Base-by-base conservation (phyloP, 2,888 invertebrate species). In the Sialis lutaria region DNA sequence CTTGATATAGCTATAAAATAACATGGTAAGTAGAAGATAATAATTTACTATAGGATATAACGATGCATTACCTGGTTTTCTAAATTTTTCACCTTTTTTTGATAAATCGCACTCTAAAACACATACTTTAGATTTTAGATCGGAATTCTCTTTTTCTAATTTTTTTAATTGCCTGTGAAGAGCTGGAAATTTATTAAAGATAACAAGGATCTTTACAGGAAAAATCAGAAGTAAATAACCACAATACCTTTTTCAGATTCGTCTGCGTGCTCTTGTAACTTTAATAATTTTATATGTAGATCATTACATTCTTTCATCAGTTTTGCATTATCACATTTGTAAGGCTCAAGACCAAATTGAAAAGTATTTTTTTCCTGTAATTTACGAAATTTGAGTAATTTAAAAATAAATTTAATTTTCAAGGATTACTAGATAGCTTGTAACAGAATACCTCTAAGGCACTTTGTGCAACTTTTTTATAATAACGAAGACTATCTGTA, bases 401-500 rank as follows among this genome's bases (percentile, higher is more conserved):
- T 13, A 13, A n/a, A 31, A 42, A 30, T 30, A 12, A n/a, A 42
- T 9, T 32, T 46, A 12, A 44, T 48, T 12, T 48, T 43, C 46
- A 44, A 34, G n/a, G 13, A 12, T 42, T 33, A 22, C 22, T 45
- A 31, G 12, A 39, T 12, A 37, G n/a, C 13, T 46, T 49, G 42
- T 35, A 40, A 47, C 49, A 52, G 50, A 50, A 54, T 61, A 79
- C 79, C 69, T 79, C 74, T 33, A 75, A 63, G 45, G 81, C 75
- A 55, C 79, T 74, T 59, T 79, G 75, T 6, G 84, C 78, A 54
- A 84, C 67, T 50, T 78, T 73, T 72, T 90, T 90, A 52, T 86
- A 82, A 65, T 88, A 82, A 58, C 86, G 81, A 47, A 91, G 69
- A 58, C 82, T 88, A 54, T 84, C 81, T n/a, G 89, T 91, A 6